phyloP scores from a whole-genome alignment of 2,113 vertebrate species.

The Piprites chloris region DNA sequence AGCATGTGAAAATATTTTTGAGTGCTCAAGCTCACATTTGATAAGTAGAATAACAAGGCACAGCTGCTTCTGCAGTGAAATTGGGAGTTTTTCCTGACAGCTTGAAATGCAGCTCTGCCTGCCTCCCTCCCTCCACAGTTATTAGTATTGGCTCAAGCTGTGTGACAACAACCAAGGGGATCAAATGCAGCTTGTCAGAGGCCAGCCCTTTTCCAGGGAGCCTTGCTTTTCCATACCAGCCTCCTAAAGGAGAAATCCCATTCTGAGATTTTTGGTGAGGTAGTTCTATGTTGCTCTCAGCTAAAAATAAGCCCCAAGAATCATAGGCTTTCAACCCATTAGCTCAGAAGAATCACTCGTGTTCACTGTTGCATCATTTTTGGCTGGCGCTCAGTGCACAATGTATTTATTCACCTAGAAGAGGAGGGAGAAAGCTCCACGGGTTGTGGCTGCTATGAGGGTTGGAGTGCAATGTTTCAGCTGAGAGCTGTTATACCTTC shows the following conservation, averaged over 20 bases:
- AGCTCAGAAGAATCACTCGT: background rate
- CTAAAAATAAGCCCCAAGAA: background rate
- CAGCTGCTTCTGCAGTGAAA: background rate
- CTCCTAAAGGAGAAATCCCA: background rate
- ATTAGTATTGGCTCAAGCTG: background rate
- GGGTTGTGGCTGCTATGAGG: background rate
- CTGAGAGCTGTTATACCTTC: background rate
- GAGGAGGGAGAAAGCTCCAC: background rate
- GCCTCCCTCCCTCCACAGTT: fast-evolving
- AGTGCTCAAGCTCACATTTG: background rate
- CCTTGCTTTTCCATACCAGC: background rate
- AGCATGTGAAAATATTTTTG: background rate
- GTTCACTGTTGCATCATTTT: background rate
- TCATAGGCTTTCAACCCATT: background rate
- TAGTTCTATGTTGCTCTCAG: background rate
- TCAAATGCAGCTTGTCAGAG: background rate
- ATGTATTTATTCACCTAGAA: background rate
- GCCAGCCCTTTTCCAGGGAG: background rate
- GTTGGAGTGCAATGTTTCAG: background rate
- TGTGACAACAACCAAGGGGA: background rate
- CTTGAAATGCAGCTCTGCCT: background rate
- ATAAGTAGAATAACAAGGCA: background rate
- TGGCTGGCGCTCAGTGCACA: background rate
- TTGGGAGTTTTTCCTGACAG: background rate
- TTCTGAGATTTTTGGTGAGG: background rate